Conservation (phyloP, 2,113 vertebrate genomes). For the Charadrius vociferus region DNA sequence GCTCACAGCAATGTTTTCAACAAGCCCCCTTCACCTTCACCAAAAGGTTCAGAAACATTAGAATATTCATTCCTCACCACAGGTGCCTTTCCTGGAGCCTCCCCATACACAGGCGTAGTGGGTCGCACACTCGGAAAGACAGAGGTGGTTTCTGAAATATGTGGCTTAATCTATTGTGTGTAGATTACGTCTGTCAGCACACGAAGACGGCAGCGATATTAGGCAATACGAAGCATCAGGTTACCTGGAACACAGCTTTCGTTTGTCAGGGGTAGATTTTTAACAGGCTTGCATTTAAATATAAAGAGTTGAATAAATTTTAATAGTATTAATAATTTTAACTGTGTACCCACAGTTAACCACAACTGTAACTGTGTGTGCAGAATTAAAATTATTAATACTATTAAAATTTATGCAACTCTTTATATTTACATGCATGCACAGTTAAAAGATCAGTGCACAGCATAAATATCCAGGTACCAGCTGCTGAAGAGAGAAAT, state of each 20-base stretch:
- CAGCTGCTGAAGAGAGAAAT: slow-evolving; percentile 7
- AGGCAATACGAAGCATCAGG: background rate
- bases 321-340: slow-evolving; percentile 44
- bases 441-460: slow-evolving; percentile 2
- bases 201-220: background rate
- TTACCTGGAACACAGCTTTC: background rate
- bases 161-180: slow-evolving; percentile 38
- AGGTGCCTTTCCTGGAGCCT: slow-evolving; percentile 66
- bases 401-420: slow-evolving; percentile 21
- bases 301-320: slow-evolving; percentile 31
- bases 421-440: background rate
- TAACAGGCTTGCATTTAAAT: slow-evolving; percentile 7
- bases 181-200: slow-evolving; percentile 16
- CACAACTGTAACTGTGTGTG: background rate
- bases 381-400: background rate
- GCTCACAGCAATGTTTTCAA: slow-evolving; percentile 90
- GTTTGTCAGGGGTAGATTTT: background rate
- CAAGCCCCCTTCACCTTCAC: slow-evolving; percentile 92
- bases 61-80: slow-evolving; percentile 80
- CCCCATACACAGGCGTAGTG: background rate
- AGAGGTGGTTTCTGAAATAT: slow-evolving; percentile 35
- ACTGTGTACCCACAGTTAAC: background rate
- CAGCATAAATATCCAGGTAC: background rate
- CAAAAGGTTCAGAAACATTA: slow-evolving; percentile 80
- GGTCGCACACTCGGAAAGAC: background rate